Base-by-base conservation (phyloP, 2,113 vertebrate species). In the Notarius lentiginosus region DNA sequence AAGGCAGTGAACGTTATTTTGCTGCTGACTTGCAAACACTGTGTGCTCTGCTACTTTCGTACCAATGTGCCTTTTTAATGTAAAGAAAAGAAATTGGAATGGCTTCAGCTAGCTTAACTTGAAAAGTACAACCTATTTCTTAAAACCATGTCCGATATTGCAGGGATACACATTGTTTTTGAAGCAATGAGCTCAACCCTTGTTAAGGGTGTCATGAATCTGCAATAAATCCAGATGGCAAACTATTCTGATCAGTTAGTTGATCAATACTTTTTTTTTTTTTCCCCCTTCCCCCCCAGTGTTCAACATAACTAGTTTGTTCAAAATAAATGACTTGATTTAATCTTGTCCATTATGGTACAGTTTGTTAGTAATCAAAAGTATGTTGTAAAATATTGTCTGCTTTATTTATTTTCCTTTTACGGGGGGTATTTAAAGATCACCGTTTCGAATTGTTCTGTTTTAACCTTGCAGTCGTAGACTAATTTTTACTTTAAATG, bases 21-120 rank as follows among this genome's bases (percentile, higher is more conserved):
- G 70, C 84, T 90, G 88, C 84, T 73, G 87, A 88, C 79, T 89
- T 91, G 90, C 86, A 73, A 90, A 89, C 91, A 92, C 90, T 91
- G 90, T 90, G 89, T 94, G 91, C 84, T 90, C 90, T 89, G 89
- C 87, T 91, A 90, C 86, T 84, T 89, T 91, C 89, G 89, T 94
- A 95, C 95, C 94, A 93, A 95, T 94, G 94, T 95, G 95, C 95
- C 94, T 95, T 95, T 93, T 95, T 93, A 91, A 94, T 83, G 90
- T 91, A 65, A 70, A 27, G 34, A 34, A 7, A 60, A 20, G 20
- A 81, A 49, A 91, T 91, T 91, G 92, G 92, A 91, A 94, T 93
- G 91, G 92, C 92, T 92, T 93, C 89, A 20, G 82, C 91, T 88
- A 85, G 70, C 85, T 88, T 90, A 49, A 66, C 75, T 85, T 88